phyloP scores from a whole-genome alignment of 2,888 invertebrate species.

The Tenthredo amoena region DNA sequence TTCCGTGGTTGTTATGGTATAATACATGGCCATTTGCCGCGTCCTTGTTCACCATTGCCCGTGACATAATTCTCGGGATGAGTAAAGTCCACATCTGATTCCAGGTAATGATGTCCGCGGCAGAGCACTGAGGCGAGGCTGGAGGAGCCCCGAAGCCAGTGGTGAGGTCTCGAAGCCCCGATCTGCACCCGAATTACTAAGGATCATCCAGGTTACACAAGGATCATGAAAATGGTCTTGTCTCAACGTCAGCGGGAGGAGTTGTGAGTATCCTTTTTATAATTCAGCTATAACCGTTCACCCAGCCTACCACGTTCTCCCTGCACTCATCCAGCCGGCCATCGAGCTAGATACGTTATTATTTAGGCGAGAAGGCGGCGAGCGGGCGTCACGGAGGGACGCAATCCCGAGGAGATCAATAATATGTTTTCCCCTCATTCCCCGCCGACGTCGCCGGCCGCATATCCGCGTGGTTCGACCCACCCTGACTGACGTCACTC shows the following conservation, averaged over 20 bases:
- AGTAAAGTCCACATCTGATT: conserved; percentile 56
- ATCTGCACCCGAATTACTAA: conserved; percentile 58
- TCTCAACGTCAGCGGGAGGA: conserved; percentile 99
- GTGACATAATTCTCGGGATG: conserved; percentile 6
- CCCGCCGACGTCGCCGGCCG: conserved; percentile 7
- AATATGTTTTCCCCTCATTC: conserved; percentile 24
- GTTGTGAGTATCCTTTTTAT: conserved; percentile 89
- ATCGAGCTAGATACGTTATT: conserved; percentile 22
- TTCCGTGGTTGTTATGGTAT: conserved; percentile 35
- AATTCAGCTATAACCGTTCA: not conserved
- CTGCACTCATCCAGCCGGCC: not conserved
- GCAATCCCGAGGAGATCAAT: conserved; percentile 23
- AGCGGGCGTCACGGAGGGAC: conserved; percentile 33
- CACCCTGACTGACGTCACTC: conserved; percentile 43
- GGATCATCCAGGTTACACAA: conserved; percentile 76
- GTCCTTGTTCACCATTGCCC: not conserved
- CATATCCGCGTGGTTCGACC: conserved; percentile 44
- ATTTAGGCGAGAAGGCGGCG: conserved; percentile 17
- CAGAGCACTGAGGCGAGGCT: conserved; percentile 55
- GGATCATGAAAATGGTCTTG: conserved; percentile 99
- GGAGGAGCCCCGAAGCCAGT: conserved; percentile 51
- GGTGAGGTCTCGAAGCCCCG: conserved; percentile 55
- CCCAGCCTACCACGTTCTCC: not conserved
- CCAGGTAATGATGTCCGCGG: conserved; percentile 54
- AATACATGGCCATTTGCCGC: not conserved